These are phyloP conservation scores for Parasteatoda tepidariorum DNA, from an alignment of 1,140 invertebrate genomes.

Conservation along the genomic window DNA sequence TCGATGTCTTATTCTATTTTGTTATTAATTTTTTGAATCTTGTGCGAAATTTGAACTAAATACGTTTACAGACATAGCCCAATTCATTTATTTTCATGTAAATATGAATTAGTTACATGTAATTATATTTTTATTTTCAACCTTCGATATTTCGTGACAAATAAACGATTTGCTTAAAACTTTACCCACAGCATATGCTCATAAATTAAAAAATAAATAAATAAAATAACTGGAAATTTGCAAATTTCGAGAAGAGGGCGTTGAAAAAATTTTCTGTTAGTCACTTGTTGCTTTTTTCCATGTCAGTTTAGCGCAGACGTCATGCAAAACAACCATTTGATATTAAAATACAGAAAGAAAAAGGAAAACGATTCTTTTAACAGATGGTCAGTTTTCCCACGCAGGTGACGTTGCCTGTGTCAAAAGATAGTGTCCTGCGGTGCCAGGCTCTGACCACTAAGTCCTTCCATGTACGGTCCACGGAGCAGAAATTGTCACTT, in stretches of 20 bases:
- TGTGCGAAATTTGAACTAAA: no score
- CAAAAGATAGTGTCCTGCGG: slow-evolving; percentile 16
- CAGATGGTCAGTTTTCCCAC: slow-evolving; percentile 50
- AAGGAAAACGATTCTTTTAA: background rate
- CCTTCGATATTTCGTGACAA: slow-evolving; percentile 37
- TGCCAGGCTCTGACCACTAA: slow-evolving; percentile 3
- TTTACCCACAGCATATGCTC: background rate
- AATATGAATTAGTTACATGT: no score
- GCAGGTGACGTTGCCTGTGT: slow-evolving; percentile 10
- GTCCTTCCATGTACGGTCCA: background rate
- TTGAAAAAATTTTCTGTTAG: background rate
- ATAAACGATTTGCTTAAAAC: background rate
- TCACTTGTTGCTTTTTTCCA: slow-evolving; percentile 2
- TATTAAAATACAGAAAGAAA: background rate
- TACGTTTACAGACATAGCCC: no score
- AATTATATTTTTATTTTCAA: no score
- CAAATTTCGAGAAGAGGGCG: background rate
- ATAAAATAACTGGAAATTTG: background rate
- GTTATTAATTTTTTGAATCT: no score
- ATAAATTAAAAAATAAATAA: background rate
- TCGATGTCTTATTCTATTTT: no score
- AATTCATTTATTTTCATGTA: no score
- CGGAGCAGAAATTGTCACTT: slow-evolving; percentile 29
- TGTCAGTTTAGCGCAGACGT: no score
- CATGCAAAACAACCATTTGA: slow-evolving; percentile 55